Base-by-base conservation (phyloP, 2,797 vertebrate species). In the Silurus lanzhouensis region DNA sequence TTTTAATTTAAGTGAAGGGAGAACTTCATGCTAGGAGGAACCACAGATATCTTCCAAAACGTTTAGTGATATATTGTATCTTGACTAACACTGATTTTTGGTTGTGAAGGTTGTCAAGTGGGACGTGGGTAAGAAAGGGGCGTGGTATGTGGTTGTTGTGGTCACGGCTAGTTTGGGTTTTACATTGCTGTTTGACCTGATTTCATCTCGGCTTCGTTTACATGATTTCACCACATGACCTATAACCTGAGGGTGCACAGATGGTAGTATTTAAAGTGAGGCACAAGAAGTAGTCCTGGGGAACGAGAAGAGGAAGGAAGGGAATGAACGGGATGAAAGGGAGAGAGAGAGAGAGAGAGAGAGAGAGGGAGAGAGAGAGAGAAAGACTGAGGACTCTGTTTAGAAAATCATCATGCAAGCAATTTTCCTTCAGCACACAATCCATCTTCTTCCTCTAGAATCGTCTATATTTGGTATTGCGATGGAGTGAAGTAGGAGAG, bases 391-490 rank as follows among this genome's bases (percentile, higher is more conserved):
- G 58, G 85, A 15, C 60, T 61, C 79, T 84, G 84, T 85, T 81
- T 88, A 38, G 79, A 84, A 60, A 63, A 67, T 31, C 17, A 57
- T 72, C 58, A 48, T 70, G 67, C 46, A 17, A 85, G 27, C 17
- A 72, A 13, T 87, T 55, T 74, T 72, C 80, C 38, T 55, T 15
- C 22, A 63, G 60, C 52, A 57, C 52, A 57, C 38, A n/a, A 20
- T 48, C 60, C 38, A 58, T 60, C 38, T 61, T 17, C 83, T 84
- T 83, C 63, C 70, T 82, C 72, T 46, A 79, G 48, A 72, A n/a
- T 66, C 70, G 86, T 83, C 89, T 89, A 89, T 87, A 89, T 91
- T 89, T 90, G 89, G 88, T 87, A 71, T 85, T 22, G 61, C 17
- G 52, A 75, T 80, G 61, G 76, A 67, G 57, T 58, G 64, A 83